These are phyloP conservation scores for Machaerirhynchus nigripectus DNA, from an alignment of 2,113 vertebrate genomes.

Conservation along the genomic window DNA sequence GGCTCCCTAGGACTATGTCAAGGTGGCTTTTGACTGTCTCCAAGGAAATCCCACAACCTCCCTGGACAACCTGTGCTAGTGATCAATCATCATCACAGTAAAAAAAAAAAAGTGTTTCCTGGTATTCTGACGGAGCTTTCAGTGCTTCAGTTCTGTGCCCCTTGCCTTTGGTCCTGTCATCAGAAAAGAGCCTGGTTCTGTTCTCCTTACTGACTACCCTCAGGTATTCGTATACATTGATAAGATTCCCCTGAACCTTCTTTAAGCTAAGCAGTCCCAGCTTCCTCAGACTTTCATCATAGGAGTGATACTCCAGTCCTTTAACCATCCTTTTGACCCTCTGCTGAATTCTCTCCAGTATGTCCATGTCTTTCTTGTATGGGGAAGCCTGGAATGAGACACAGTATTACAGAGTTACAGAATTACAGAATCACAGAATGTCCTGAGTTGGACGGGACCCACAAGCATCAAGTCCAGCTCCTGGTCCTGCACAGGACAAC, in stretches of 20 bases:
- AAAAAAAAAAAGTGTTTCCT: not conserved
- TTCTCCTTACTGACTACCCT: not conserved
- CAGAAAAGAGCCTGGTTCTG: rapidly evolving
- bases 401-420: not conserved
- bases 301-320: not conserved
- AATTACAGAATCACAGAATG: not conserved
- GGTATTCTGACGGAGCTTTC: not conserved
- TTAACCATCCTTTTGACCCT: not conserved
- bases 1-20: not conserved
- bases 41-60: not conserved
- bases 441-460: not conserved
- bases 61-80: not conserved
- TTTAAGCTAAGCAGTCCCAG: not conserved
- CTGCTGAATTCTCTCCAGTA: not conserved
- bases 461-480: not conserved
- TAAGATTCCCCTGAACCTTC: not conserved
- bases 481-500: not conserved
- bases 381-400: not conserved
- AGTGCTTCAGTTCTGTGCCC: not conserved
- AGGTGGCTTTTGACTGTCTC: not conserved
- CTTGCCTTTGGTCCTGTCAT: not conserved
- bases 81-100: not conserved
- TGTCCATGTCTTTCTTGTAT: too few species aligned
- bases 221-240: not conserved
- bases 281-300: not conserved